phyloP scores from a whole-genome alignment of 2,797 vertebrate genomes.

The Distichodus sexfasciatus region DNA sequence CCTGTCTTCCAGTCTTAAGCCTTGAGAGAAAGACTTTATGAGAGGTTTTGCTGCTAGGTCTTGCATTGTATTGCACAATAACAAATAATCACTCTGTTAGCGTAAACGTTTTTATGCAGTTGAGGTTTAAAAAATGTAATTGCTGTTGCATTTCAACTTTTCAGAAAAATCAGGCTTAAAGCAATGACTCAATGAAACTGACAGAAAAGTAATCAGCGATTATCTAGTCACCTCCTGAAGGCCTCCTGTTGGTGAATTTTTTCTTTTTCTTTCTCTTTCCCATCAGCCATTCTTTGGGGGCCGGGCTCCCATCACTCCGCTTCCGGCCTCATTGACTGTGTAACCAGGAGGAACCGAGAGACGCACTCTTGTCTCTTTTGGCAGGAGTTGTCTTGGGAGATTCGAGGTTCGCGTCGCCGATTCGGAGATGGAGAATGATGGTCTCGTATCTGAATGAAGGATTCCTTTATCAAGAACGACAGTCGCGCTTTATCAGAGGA shows the following conservation, averaged over 20 bases:
- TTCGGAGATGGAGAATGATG: conserved; percentile 49
- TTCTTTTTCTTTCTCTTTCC: conserved; percentile 58
- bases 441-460: background rate
- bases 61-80: too few relatives aligned
- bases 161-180: too few relatives aligned
- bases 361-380: conserved; percentile 51
- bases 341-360: conserved; percentile 68
- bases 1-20: too few relatives aligned
- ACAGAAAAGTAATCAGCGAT: conserved; percentile 60
- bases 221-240: conserved; percentile 49
- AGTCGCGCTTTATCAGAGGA: too few relatives aligned
- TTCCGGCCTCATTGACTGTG: conserved; percentile 65
- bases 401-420: conserved; percentile 36
- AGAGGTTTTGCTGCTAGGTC: too few relatives aligned
- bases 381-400: conserved; percentile 46
- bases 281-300: conserved; percentile 45
- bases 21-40: too few relatives aligned
- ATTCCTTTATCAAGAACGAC: background rate
- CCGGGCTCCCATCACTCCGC: conserved; percentile 58
- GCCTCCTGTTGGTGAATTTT: conserved; percentile 51
- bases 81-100: too few relatives aligned
- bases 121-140: too few relatives aligned
- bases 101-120: too few relatives aligned
- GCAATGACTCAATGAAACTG: too few relatives aligned
- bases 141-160: background rate